Evolutionary conservation across 2,888 invertebrate species (phyloP).

Genomic region (Heteropelma amictum): DNA sequence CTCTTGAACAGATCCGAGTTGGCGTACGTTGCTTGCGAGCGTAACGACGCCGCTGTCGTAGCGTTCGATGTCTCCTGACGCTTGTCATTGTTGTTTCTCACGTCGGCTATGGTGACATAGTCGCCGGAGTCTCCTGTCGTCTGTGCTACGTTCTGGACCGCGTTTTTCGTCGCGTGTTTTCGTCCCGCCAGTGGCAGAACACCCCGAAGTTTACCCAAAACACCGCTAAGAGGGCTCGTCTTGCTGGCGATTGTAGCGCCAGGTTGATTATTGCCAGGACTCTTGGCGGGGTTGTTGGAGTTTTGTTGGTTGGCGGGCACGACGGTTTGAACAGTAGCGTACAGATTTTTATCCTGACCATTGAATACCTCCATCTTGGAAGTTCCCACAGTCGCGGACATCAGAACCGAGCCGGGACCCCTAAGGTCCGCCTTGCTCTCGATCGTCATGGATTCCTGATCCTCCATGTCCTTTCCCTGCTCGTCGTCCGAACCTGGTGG

Average conservation of each 20-base stretch:
- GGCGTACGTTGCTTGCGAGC: constrained; percentile 78
- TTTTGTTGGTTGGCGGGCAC: constrained; percentile 48
- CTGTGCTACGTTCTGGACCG: constrained; percentile 24
- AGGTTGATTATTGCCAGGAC: constrained; percentile 44
- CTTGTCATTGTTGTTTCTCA: constrained; percentile 88
- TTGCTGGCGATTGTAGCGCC: constrained; percentile 56
- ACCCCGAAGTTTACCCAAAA: constrained; percentile 84
- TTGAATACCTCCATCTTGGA: constrained; percentile 76
- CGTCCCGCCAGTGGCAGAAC: constrained; percentile 74
- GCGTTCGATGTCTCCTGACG: constrained; percentile 62
- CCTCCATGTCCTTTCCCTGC: constrained; percentile 78
- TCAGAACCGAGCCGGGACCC: constrained; percentile 68
- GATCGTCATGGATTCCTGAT: constrained; percentile 29
- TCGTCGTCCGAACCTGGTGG: constrained; percentile 94
- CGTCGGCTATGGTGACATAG: constrained; percentile 92
- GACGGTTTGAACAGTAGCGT: constrained; percentile 74
- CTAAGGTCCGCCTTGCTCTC: constrained; percentile 57
- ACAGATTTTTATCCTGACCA: constrained; percentile 75
- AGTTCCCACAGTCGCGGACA: constrained; percentile 75
- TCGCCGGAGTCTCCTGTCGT: constrained; percentile 83
- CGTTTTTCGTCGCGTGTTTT: constrained; percentile 62
- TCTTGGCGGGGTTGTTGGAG: constrained; percentile 32
- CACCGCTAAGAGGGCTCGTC: constrained; percentile 83
- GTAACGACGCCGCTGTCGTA: constrained; percentile 52
- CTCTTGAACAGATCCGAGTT: constrained; percentile 84